A percentile compares a stretch with the other conserved stretches of the same genome.
Evolutionary conservation across 2,888 invertebrate genomes (phyloP).

Genomic region (Andrena haemorrhoa): DNA sequence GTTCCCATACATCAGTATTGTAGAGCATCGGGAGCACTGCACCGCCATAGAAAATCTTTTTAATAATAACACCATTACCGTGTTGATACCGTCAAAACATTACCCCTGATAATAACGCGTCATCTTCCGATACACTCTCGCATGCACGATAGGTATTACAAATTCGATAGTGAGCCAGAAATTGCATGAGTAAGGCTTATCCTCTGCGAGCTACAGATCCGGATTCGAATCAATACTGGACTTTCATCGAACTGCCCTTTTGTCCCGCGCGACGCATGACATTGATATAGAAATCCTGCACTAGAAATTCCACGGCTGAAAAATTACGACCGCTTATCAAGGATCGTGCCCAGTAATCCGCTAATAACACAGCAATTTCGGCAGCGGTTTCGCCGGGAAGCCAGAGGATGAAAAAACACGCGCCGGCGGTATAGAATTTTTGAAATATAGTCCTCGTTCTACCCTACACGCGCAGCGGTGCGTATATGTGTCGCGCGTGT

Average conservation of each 20-base stretch:
- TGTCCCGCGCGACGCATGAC: not conserved
- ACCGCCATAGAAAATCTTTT: too few species aligned
- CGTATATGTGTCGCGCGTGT: not conserved
- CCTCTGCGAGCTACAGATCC: not conserved
- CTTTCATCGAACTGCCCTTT: not conserved
- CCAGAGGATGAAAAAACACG: conserved; percentile 15
- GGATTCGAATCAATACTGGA: not conserved
- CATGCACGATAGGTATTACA: too few species aligned
- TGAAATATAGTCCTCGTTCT: conserved; percentile 62
- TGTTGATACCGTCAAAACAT: too few species aligned
- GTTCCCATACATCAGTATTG: too few species aligned
- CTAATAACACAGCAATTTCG: conserved; percentile 56
- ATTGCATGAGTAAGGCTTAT: not conserved
- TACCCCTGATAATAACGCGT: too few species aligned
- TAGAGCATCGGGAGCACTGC: too few species aligned
- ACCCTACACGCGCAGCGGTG: conserved; percentile 21
- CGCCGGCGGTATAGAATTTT: conserved; percentile 58
- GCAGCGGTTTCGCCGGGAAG: conserved; percentile 23
- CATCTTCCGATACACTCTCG: too few species aligned
- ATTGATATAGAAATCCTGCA: not conserved
- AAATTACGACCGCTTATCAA: conserved; percentile 25
- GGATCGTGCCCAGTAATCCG: conserved; percentile 1
- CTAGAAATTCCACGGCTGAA: conserved; percentile 5
- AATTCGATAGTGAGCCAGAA: not conserved
- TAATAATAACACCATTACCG: too few species aligned